These are phyloP conservation scores for Tenrec ecaudatus DNA, from an alignment of 2,113 vertebrate species.

Conservation along the genomic window DNA sequence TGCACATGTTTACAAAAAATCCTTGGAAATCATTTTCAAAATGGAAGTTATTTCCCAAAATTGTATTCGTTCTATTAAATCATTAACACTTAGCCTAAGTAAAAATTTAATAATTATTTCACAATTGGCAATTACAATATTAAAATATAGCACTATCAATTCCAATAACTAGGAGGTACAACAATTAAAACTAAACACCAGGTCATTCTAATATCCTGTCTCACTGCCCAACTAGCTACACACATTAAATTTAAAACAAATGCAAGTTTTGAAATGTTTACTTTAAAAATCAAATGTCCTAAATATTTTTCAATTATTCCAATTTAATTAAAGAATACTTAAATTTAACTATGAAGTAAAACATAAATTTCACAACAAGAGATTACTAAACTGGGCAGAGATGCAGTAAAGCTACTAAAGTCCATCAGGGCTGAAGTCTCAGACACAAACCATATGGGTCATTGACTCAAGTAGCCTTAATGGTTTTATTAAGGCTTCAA, in stretches of 20 bases:
- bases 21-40: background rate
- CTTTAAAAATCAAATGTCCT: slow-evolving; percentile 45
- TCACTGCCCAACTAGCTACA: background rate
- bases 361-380: slow-evolving; percentile 51
- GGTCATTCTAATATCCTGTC: background rate
- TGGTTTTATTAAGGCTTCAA: slow-evolving; percentile 60
- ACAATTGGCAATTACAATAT: slow-evolving; percentile 7
- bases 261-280: background rate
- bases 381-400: slow-evolving; percentile 34
- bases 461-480: slow-evolving; percentile 62
- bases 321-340: slow-evolving; percentile 31
- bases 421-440: slow-evolving; percentile 27
- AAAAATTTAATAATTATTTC: slow-evolving; percentile 41
- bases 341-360: slow-evolving; percentile 40
- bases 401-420: slow-evolving; percentile 24
- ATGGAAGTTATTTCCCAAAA: slow-evolving; percentile 29
- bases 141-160: slow-evolving; percentile 23
- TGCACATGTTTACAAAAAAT: background rate
- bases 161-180: background rate
- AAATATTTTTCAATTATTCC: slow-evolving; percentile 40
- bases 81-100: slow-evolving; percentile 16
- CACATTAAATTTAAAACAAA: slow-evolving; percentile 18
- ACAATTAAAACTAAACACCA: slow-evolving; percentile 44
- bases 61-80: background rate
- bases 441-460: slow-evolving; percentile 60